Evolutionary conservation across 2,797 vertebrate genomes (phyloP).

Genomic region (Danio jaintianensis): DNA sequence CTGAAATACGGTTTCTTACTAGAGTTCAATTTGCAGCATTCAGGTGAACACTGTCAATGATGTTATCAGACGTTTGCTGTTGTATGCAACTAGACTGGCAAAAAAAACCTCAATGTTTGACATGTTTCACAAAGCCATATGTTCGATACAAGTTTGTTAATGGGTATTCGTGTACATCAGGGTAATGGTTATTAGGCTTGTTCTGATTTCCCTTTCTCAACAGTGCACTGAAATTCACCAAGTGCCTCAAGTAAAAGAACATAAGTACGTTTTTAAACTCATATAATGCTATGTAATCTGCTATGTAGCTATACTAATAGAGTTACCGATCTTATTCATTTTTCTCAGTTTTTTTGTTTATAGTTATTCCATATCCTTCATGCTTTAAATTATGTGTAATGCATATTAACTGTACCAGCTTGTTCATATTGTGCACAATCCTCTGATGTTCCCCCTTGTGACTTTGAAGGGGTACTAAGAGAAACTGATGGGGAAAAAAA

Average conservation of each 20-base stretch:
- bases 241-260: slow-evolving; percentile 73
- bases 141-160: slow-evolving; percentile 61
- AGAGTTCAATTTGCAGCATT: slow-evolving; percentile 60
- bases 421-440: slow-evolving; percentile 28
- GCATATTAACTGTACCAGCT: slow-evolving; percentile 61
- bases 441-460: slow-evolving; percentile 28
- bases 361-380: slow-evolving; percentile 73
- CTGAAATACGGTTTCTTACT: slow-evolving; percentile 71
- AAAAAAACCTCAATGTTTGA: slow-evolving; percentile 63
- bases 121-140: slow-evolving; percentile 78
- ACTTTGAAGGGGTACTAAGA: slow-evolving; percentile 12
- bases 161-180: slow-evolving; percentile 64
- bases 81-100: slow-evolving; percentile 66
- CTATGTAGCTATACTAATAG: slow-evolving; percentile 64
- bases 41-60: slow-evolving; percentile 38
- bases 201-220: slow-evolving; percentile 65
- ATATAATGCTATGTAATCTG: slow-evolving; percentile 59
- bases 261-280: slow-evolving; percentile 58
- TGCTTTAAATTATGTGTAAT: slow-evolving; percentile 75
- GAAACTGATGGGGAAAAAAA: slow-evolving; percentile 17
- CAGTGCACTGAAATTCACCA: slow-evolving; percentile 75
- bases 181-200: slow-evolving; percentile 66
- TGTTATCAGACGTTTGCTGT: slow-evolving; percentile 46
- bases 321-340: slow-evolving; percentile 67
- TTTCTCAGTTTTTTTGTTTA: slow-evolving; percentile 67